Conservation (phyloP, 2,797 vertebrate species). For the Rousettus madagascariensis region DNA sequence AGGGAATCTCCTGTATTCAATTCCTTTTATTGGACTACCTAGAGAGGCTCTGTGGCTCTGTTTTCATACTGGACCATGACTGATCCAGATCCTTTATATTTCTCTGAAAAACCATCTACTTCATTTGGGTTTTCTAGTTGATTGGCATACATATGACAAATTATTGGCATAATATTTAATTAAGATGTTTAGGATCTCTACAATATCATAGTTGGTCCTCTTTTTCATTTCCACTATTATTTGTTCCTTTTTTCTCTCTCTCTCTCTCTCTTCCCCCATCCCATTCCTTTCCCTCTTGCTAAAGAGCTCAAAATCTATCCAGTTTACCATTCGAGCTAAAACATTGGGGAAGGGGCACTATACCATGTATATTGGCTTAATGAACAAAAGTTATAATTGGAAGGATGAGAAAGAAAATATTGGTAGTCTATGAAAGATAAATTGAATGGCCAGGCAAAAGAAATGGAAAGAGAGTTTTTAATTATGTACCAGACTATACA, state of each 20-base stretch:
- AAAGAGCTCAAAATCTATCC: background rate
- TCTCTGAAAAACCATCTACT: background rate
- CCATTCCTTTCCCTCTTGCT: background rate
- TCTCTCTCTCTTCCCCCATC: no score
- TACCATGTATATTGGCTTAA: background rate
- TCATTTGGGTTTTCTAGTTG: background rate
- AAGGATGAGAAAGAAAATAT: background rate
- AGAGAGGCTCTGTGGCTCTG: background rate
- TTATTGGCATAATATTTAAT: background rate
- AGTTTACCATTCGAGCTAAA: background rate
- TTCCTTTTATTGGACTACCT: background rate
- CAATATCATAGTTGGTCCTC: background rate
- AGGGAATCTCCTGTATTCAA: background rate
- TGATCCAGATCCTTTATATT: background rate
- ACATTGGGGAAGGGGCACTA: no score
- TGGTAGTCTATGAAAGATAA: background rate
- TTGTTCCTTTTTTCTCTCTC: background rate
- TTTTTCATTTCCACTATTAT: background rate
- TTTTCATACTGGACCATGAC: background rate
- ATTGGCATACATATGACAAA: background rate
- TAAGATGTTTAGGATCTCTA: background rate
- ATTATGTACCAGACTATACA: background rate
- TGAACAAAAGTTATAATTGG: background rate
- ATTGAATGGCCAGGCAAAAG: background rate
- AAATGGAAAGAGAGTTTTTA: background rate